Percentiles rank a stretch among this genome's conserved stretches.
Evolutionary conservation across 1,140 invertebrate genomes (phyloP).

Genomic region (Stegodyphus mimosarum): DNA sequence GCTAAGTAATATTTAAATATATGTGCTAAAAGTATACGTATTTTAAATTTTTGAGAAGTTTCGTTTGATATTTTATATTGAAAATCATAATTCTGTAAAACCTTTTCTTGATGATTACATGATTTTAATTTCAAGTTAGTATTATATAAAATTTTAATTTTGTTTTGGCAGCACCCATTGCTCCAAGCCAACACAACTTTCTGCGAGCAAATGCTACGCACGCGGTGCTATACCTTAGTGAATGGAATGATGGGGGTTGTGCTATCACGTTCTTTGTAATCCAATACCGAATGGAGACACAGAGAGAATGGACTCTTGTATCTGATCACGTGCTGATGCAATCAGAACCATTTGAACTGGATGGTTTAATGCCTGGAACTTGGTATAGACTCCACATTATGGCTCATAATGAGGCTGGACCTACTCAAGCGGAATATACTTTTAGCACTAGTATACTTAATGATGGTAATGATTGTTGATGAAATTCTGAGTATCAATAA

Average conservation of each 20-base stretch:
- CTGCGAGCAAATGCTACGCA: constrained; percentile 85
- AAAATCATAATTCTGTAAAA: no score
- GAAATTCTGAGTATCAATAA: not conserved
- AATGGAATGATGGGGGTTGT: constrained; percentile 95
- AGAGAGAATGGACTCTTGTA: constrained; percentile 88
- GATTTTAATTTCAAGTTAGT: no score
- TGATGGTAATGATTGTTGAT: constrained; percentile 17
- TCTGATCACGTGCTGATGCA: constrained; percentile 62
- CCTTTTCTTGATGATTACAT: no score
- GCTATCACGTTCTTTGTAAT: constrained; percentile 96
- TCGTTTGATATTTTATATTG: no score
- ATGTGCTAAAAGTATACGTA: no score
- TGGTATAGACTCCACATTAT: constrained; percentile 69
- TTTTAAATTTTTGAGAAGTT: no score
- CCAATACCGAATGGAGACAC: constrained; percentile 83
- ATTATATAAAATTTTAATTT: not conserved
- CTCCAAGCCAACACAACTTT: constrained; percentile 59
- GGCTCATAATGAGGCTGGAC: constrained; percentile 69
- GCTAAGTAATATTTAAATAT: no score
- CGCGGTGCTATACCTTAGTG: constrained; percentile 87
- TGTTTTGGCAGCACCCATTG: constrained; percentile 64
- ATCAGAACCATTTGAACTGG: constrained; percentile 32
- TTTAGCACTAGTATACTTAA: constrained; percentile 78
- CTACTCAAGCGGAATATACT: constrained; percentile 73
- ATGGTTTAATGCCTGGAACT: constrained; percentile 67